phyloP scores from a whole-genome alignment of 2,113 vertebrate genomes.

The Rhizomys pruinosus region DNA sequence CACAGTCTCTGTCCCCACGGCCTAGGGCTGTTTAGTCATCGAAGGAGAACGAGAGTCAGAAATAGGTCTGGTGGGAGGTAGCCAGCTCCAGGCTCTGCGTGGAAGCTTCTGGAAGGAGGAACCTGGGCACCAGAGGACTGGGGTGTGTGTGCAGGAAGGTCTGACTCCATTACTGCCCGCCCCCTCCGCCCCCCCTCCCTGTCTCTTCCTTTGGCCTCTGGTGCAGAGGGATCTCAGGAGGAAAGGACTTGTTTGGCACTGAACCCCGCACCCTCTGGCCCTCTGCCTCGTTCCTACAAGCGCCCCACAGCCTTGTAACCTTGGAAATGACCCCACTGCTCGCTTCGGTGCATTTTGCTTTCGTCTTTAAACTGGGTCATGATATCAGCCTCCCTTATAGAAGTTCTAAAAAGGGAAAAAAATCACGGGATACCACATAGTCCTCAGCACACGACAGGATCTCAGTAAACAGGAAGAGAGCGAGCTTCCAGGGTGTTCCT shows the following conservation, averaged over 20 bases:
- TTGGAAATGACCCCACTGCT: not conserved
- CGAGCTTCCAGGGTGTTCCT: not conserved
- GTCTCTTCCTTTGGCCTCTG: not conserved
- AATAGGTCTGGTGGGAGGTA: conserved; percentile 39
- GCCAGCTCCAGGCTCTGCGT: not conserved
- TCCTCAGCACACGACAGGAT: not conserved
- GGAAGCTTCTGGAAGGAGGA: accelerated
- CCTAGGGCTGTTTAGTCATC: not conserved
- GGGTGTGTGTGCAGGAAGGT: not conserved
- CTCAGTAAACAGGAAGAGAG: not conserved
- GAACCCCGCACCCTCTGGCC: no score
- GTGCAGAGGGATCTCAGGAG: not conserved
- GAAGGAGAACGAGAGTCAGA: not conserved
- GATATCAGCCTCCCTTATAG: not conserved
- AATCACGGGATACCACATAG: not conserved
- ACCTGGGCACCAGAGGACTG: not conserved
- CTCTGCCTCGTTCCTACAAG: not conserved
- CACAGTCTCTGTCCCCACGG: not conserved
- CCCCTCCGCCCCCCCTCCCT: not conserved
- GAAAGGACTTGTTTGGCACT: not conserved
- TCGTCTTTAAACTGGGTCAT: not conserved
- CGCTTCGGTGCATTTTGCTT: not conserved
- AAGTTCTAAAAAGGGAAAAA: not conserved
- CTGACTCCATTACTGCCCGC: not conserved
- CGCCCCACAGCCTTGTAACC: not conserved